A percentile compares a stretch with the other conserved stretches of the same genome.
Conservation (phyloP, 2,113 vertebrate species). For the Anser cygnoides region DNA sequence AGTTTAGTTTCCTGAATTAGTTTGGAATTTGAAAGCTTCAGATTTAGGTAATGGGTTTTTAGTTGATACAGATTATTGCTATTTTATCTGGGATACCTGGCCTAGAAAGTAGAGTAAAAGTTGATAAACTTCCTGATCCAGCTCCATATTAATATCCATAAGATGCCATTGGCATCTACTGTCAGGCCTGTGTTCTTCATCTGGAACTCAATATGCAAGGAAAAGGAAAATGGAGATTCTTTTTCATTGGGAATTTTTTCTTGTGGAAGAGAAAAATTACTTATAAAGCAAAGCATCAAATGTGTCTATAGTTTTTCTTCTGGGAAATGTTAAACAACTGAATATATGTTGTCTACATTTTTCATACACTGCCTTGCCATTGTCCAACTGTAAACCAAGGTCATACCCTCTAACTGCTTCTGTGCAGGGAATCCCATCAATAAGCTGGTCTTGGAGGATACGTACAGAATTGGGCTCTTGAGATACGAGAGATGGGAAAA, state of each 20-base stretch:
- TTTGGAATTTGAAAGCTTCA: conserved; percentile 14
- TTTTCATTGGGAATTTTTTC: neutral
- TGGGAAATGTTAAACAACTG: neutral
- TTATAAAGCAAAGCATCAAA: neutral
- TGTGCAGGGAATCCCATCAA: neutral
- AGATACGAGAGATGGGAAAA: neutral
- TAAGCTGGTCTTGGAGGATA: neutral
- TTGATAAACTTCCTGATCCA: neutral
- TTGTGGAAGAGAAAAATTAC: neutral
- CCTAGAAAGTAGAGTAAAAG: neutral
- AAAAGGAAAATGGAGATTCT: neutral
- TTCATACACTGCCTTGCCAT: neutral
- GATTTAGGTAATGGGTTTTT: neutral
- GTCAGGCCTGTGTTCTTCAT: neutral
- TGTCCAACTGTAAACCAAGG: neutral
- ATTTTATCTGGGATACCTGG: neutral
- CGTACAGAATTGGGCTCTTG: neutral
- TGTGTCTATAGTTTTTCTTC: neutral
- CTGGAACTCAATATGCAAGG: neutral
- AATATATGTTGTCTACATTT: neutral
- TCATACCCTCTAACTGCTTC: neutral
- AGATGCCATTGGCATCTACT: neutral
- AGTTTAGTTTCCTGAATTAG: neutral
- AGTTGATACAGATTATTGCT: neutral
- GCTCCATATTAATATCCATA: neutral